phyloP scores from a whole-genome alignment of 2,888 invertebrate species.

The Eupithecia pulchellata region DNA sequence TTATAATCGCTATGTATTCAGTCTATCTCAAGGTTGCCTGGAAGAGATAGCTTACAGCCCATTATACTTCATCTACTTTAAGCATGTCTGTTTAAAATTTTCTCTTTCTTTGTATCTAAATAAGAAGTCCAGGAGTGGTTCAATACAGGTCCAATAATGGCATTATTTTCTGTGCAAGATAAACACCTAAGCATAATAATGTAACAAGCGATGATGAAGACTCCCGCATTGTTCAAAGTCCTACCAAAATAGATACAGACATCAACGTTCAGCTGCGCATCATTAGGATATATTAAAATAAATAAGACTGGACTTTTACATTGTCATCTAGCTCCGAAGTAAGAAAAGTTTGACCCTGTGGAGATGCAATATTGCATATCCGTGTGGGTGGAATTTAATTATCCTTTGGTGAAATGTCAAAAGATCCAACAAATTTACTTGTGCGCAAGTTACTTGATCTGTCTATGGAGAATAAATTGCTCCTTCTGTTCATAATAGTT shows the following conservation, averaged over 20 bases:
- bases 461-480: no score
- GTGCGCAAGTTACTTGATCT: neutral
- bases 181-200: constrained; percentile 2
- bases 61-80: no score
- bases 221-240: constrained; percentile 38
- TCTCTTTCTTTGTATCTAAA: no score
- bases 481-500: no score
- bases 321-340: no score
- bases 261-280: neutral
- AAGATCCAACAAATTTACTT: neutral
- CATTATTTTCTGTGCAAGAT: neutral
- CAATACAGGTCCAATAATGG: neutral
- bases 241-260: constrained; percentile 33
- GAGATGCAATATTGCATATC: no score
- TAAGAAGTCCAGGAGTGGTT: neutral
- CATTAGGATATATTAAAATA: neutral
- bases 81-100: no score
- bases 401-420: neutral
- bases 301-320: no score
- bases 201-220: constrained; percentile 24
- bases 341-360: no score
- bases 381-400: neutral
- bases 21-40: no score
- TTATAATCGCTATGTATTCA: neutral
- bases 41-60: no score